Evolutionary conservation across 2,888 invertebrate species (phyloP).

Genomic region (Papilio gigon): DNA sequence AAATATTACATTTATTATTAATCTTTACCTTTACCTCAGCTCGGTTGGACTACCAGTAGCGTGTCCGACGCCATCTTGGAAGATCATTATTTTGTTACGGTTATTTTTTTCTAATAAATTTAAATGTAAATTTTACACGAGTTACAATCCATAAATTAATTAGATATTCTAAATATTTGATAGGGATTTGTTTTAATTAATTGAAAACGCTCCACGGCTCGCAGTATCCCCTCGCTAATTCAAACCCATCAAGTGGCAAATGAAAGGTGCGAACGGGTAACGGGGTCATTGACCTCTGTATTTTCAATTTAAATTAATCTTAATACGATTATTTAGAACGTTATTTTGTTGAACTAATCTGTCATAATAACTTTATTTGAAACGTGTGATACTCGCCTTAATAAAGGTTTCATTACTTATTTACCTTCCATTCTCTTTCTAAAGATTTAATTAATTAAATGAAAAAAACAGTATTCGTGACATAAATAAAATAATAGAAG

Average conservation of each 20-base stretch:
- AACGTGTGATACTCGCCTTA: no score
- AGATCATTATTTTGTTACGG: no score
- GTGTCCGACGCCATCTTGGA: not conserved
- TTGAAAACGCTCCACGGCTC: constrained; percentile 21
- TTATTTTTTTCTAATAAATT: not conserved
- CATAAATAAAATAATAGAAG: no score
- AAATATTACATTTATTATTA: no score
- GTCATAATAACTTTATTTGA: no score
- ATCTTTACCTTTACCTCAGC: no score
- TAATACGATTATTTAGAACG: not conserved
- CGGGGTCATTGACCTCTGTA: constrained; percentile 14
- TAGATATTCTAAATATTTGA: not conserved
- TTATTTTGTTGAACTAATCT: not conserved
- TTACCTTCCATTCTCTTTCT: no score
- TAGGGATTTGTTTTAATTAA: constrained; percentile 33
- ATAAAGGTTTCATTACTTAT: no score
- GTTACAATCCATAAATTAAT: not conserved
- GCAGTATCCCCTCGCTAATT: constrained; percentile 13
- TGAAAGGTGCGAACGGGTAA: constrained; percentile 25
- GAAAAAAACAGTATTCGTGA: no score
- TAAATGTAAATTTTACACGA: not conserved
- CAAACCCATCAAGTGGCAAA: constrained; percentile 21
- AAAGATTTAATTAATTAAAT: no score
- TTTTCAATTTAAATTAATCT: constrained; percentile 9
- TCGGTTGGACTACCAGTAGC: no score